A percentile compares a stretch with the other conserved stretches of the same genome.
Evolutionary conservation across 2,113 vertebrate species (phyloP).

Genomic region (Bettongia penicillata): DNA sequence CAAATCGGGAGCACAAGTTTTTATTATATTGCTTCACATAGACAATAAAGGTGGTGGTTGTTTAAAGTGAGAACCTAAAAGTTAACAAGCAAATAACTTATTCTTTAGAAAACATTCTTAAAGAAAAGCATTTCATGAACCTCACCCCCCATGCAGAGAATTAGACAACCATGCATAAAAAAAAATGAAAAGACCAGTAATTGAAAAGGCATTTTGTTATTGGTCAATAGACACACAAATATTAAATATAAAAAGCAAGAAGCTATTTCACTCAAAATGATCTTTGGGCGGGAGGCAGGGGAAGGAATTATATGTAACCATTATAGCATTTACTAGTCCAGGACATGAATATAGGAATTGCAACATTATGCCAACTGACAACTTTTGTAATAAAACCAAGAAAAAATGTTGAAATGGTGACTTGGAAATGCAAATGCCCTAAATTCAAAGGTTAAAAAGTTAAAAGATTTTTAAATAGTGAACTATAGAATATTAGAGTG

Average conservation of each 20-base stretch:
- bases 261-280: neutral
- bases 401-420: neutral
- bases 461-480: neutral
- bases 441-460: neutral
- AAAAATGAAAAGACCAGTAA: slow-evolving; percentile 36
- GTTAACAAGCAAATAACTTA: slow-evolving; percentile 28
- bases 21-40: slow-evolving; percentile 33
- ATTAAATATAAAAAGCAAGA: neutral
- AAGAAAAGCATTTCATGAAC: slow-evolving; percentile 13
- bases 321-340: neutral
- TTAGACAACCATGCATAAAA: slow-evolving; percentile 53
- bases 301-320: neutral
- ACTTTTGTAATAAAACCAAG: neutral
- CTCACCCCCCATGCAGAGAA: slow-evolving; percentile 57
- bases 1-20: slow-evolving; percentile 36
- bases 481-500: neutral
- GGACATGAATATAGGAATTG: slow-evolving; percentile 1
- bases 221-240: slow-evolving; percentile 10
- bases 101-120: slow-evolving; percentile 50
- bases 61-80: slow-evolving; percentile 27
- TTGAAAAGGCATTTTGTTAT: slow-evolving; percentile 11
- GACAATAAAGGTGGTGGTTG: neutral
- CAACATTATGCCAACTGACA: slow-evolving; percentile 3
- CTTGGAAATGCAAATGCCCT: slow-evolving; percentile 9
- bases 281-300: neutral